phyloP scores from a whole-genome alignment of 2,113 vertebrate species.

The Eulemur macaco region DNA sequence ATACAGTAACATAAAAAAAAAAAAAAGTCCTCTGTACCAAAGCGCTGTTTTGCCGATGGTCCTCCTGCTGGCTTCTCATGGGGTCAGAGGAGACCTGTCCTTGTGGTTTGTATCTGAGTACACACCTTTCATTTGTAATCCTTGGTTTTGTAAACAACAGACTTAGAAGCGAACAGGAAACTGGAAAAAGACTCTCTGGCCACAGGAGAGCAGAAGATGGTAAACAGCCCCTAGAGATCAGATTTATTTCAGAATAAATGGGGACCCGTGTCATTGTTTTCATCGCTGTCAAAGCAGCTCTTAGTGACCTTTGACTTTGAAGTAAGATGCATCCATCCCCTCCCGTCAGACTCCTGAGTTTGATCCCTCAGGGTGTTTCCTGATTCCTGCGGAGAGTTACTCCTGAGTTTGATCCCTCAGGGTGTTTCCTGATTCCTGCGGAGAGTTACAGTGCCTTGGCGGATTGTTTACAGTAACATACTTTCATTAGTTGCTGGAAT shows the following conservation, averaged over 20 bases:
- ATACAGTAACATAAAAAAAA: not conserved
- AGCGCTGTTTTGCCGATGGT: not conserved
- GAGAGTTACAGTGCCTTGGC: slow-evolving; percentile 64
- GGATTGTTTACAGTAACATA: slow-evolving; percentile 63
- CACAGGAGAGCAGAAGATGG: slow-evolving; percentile 62
- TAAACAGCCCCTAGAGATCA: slow-evolving; percentile 80
- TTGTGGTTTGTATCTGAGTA: slow-evolving; percentile 36
- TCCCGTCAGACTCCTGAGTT: slow-evolving; percentile 54
- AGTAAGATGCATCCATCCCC: slow-evolving; percentile 65
- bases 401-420: slow-evolving; percentile 56
- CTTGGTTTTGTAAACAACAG: slow-evolving; percentile 63
- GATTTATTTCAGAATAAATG: slow-evolving; percentile 78
- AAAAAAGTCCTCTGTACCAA: not conserved
- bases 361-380: slow-evolving; percentile 71
- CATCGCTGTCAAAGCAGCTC: slow-evolving; percentile 67
- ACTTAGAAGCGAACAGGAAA: slow-evolving; percentile 82
- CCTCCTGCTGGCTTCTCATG: not conserved
- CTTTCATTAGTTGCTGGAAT: slow-evolving; percentile 63
- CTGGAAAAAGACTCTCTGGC: slow-evolving; percentile 77
- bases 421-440: slow-evolving; percentile 79
- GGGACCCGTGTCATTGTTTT: slow-evolving; percentile 78
- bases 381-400: slow-evolving; percentile 73
- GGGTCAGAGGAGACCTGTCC: not conserved
- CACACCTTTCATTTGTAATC: slow-evolving; percentile 44
- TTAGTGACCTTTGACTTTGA: slow-evolving; percentile 72